Evolutionary conservation across 2,113 vertebrate genomes (phyloP).

Genomic region (Microtus ochrogaster): DNA sequence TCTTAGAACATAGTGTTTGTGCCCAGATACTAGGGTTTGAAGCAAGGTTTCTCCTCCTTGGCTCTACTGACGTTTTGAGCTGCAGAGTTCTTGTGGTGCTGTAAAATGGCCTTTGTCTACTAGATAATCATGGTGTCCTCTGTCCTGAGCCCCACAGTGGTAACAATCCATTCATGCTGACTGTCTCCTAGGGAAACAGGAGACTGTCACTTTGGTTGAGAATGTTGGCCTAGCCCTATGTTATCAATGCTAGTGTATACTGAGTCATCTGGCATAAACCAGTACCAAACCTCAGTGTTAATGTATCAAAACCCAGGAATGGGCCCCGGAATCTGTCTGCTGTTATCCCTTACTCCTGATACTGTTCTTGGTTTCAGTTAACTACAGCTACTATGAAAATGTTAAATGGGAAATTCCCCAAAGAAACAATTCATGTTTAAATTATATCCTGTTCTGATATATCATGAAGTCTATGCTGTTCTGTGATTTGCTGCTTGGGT

Average conservation of each 20-base stretch:
- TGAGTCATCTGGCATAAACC: background rate
- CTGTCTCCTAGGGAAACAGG: background rate
- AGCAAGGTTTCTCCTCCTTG: background rate
- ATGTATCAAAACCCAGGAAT: background rate
- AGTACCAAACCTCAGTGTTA: background rate
- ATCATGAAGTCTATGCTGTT: background rate
- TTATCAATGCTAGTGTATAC: background rate
- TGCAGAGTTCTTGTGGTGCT: background rate
- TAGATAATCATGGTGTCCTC: too few species aligned
- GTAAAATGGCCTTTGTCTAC: background rate
- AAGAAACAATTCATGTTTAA: background rate
- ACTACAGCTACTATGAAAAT: background rate
- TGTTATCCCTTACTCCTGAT: background rate
- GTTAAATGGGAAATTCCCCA: background rate
- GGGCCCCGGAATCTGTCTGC: background rate
- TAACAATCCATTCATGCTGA: background rate
- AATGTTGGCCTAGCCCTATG: background rate
- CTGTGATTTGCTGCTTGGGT: background rate
- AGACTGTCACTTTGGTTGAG: background rate
- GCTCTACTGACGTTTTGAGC: background rate
- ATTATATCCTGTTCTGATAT: background rate
- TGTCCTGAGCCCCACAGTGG: rapidly evolving
- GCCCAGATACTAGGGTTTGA: background rate
- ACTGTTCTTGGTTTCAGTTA: background rate
- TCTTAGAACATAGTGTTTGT: background rate